Evolutionary conservation across 2,113 vertebrate species (phyloP).

Genomic region (Hydrolagus affinis): DNA sequence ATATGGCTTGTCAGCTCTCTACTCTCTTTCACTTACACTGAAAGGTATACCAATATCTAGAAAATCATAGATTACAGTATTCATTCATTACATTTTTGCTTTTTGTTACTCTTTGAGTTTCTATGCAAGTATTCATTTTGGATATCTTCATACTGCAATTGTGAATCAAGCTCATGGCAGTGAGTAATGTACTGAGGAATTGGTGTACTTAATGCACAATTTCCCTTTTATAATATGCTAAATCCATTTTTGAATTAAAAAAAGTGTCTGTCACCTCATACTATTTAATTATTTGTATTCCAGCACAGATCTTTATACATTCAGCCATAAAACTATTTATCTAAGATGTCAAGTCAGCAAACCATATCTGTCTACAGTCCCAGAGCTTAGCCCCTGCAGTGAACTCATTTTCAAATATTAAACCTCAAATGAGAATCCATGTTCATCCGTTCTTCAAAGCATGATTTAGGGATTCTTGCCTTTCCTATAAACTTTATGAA

Average conservation of each 20-base stretch:
- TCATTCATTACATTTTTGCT: not conserved
- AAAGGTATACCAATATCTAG: not conserved
- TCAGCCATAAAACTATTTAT: not conserved
- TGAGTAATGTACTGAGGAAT: not conserved
- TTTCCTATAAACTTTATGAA: not conserved
- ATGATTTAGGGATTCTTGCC: not conserved
- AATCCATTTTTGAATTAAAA: not conserved
- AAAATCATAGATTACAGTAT: not conserved
- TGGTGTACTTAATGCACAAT: not conserved
- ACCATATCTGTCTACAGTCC: not conserved
- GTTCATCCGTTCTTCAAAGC: not conserved
- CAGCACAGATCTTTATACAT: not conserved
- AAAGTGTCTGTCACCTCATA: not conserved
- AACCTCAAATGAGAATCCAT: not conserved
- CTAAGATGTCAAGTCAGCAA: not conserved
- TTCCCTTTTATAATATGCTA: not conserved
- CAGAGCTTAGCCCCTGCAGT: not conserved
- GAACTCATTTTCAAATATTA: not conserved
- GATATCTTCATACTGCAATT: not conserved
- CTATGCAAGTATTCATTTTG: not conserved
- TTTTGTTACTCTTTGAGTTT: not conserved
- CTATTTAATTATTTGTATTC: not conserved
- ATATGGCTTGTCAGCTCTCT: not conserved
- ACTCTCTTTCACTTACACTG: not conserved
- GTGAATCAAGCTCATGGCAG: not conserved